Base-by-base conservation (phyloP, 35 echinoderm and acorn worm species). In the Heliocidaris tuberculata region DNA sequence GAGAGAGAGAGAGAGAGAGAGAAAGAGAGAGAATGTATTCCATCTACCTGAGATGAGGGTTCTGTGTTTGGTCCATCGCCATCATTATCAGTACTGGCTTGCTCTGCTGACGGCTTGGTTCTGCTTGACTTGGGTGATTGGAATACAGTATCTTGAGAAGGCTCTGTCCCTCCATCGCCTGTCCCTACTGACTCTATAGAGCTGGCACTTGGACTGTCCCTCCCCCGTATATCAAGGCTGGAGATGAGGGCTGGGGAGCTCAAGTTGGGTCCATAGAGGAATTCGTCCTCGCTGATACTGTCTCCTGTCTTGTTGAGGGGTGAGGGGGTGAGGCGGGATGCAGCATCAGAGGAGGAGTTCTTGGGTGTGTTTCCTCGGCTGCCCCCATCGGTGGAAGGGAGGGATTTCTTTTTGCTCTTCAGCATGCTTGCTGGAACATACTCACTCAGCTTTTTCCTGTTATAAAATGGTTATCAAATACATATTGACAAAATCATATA, bases 391-490 rank as follows among this genome's bases (percentile, higher is more conserved):
- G 93, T 94, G 21, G 61, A 71, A 31, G 89, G 95, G 2, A 96
- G 92, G 31, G 95, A 97, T 88, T 99, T 99, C 95, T 99, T 99
- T 86, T 99, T 97, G 56, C 56, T 86, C 71, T 96, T 97, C 27
- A 99, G 93, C 31, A 99, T 94, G 95, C 94, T 96, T 86, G 95
- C 94, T 50, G 98, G 98, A 71, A 99, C 90, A 94, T 97, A 99
- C 48, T 97, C 93, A 13, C 86, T 96, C 7, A 99, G 96, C 88
- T 99, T 97, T 94, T 99, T 99, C 93, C 98, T 99, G 97, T 13
- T 35, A 13, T 49, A 48, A 60, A 94, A 30, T 90, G 15, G 19
- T 94, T n/a, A n/a, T n/a, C 29, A 47, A 29, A 35, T 88, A 86
- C 30, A 86, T 42, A 42, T 42, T 42, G 35, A 42, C 35, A 42